These are phyloP conservation scores for Priapulus caudatus DNA, from an alignment of 2,888 invertebrate genomes.

Conservation along the genomic window DNA sequence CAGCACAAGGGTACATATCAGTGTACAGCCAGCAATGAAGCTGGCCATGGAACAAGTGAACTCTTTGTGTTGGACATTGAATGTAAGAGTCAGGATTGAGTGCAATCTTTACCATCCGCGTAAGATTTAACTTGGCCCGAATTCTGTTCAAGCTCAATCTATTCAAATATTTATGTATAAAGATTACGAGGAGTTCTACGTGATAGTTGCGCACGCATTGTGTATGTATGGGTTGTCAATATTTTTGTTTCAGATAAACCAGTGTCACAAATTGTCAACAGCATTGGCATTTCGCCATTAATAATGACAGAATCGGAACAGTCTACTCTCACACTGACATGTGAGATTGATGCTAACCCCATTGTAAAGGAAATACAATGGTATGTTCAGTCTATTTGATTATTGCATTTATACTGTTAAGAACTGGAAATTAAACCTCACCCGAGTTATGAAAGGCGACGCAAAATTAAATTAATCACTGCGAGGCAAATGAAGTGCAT, in stretches of 20 bases:
- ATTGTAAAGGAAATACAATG: neutral
- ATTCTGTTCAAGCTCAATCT: too few species aligned
- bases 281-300: neutral
- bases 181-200: too few species aligned
- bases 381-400: neutral
- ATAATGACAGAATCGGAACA: neutral
- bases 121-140: too few species aligned
- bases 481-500: neutral
- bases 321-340: neutral
- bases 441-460: too few species aligned
- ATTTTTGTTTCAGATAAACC: constrained; percentile 3
- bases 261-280: neutral
- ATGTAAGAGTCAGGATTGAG: too few species aligned
- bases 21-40: constrained; percentile 3
- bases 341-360: neutral
- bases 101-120: too few species aligned
- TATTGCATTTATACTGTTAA: too few species aligned
- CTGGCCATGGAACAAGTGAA: neutral
- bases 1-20: neutral
- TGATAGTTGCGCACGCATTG: too few species aligned
- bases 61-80: neutral
- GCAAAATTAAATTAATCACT: too few species aligned
- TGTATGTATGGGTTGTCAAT: too few species aligned
- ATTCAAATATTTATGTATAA: too few species aligned
- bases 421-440: too few species aligned